phyloP scores from a whole-genome alignment of 2,888 invertebrate species.

The Synanthedon vespiformis region DNA sequence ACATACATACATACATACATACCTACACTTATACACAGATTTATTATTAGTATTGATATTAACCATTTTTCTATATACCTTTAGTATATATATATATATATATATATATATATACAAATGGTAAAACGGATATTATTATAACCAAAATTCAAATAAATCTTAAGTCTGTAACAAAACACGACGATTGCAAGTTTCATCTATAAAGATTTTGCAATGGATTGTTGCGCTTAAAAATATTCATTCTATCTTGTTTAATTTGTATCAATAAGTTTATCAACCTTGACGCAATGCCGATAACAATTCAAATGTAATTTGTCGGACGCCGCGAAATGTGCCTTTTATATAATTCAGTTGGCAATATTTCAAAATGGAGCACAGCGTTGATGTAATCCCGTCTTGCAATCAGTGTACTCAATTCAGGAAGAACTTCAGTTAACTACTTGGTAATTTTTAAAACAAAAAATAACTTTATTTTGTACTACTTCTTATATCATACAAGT shows the following conservation, averaged over 20 bases:
- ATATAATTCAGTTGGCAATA: slow-evolving; percentile 29
- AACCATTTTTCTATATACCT: no score
- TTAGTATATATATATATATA: no score
- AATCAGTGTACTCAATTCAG: background rate
- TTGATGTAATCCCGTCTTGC: slow-evolving; percentile 18
- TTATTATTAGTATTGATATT: no score
- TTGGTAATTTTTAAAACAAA: no score
- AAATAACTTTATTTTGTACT: no score
- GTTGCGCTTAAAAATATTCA: slow-evolving; percentile 4
- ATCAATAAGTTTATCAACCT: slow-evolving; percentile 14
- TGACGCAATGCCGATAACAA: slow-evolving; percentile 18
- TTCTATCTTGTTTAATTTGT: slow-evolving; percentile 15
- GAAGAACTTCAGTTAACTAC: background rate
- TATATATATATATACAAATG: no score
- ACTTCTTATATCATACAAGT: no score
- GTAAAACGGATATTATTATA: no score
- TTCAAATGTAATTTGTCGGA: slow-evolving; percentile 24
- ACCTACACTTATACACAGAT: no score
- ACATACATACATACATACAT: no score
- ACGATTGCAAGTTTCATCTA: background rate
- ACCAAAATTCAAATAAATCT: no score
- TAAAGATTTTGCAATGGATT: slow-evolving; percentile 5
- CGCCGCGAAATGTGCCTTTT: slow-evolving; percentile 23
- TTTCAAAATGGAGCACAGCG: slow-evolving; percentile 18
- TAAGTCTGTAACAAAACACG: no score